A percentile compares a stretch with the other conserved stretches of the same genome.
Evolutionary conservation across 2,113 vertebrate species (phyloP).

Genomic region (Genyomyrus donnyi): DNA sequence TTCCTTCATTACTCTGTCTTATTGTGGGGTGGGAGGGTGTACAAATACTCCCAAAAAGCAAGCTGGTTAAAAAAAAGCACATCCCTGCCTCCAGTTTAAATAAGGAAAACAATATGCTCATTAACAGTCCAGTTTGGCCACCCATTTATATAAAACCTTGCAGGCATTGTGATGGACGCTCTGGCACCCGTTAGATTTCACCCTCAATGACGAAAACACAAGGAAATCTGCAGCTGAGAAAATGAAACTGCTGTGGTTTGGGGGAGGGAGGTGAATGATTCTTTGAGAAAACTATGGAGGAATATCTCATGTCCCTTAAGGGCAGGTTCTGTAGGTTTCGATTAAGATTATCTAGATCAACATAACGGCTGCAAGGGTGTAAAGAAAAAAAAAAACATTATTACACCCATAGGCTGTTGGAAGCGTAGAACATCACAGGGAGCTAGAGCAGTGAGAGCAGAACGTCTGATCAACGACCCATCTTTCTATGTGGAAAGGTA

Average conservation of each 20-base stretch:
- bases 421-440: background rate
- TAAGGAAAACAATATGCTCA: background rate
- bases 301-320: background rate
- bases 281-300: background rate
- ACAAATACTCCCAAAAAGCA: background rate
- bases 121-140: background rate
- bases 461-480: background rate
- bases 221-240: background rate
- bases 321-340: background rate
- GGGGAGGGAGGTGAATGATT: background rate
- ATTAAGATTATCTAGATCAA: slow-evolving; percentile 1
- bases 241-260: background rate
- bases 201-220: background rate
- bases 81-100: background rate
- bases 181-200: background rate
- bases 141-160: slow-evolving; percentile 6
- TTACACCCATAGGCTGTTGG: background rate
- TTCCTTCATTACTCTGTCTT: slow-evolving; percentile 5
- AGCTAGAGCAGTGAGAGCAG: background rate
- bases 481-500: background rate
- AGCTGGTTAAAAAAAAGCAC: slow-evolving; percentile 1
- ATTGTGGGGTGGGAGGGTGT: background rate
- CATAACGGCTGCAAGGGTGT: background rate
- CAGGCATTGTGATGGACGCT: background rate
- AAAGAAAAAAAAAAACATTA: background rate